These are phyloP conservation scores for Oryzias celebensis DNA, from an alignment of 2,113 vertebrate genomes.

Conservation along the genomic window DNA sequence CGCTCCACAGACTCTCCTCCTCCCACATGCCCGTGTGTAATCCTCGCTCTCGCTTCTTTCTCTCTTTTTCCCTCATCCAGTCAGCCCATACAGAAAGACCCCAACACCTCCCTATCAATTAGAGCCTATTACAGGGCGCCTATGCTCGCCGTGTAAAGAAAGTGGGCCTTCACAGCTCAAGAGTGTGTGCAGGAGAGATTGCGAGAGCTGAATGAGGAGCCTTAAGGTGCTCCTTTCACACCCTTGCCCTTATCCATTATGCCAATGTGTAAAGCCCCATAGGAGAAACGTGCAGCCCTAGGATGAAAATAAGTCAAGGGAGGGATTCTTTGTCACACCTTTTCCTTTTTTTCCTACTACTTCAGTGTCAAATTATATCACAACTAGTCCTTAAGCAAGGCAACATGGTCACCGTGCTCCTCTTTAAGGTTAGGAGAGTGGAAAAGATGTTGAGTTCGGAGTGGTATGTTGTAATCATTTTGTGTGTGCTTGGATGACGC, in stretches of 20 bases:
- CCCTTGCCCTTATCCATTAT: constrained; percentile 75
- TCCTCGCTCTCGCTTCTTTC: constrained; percentile 61
- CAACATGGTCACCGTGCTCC: constrained; percentile 64
- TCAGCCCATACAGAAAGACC: constrained; percentile 90
- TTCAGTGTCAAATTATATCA: constrained; percentile 77
- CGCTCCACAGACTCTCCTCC: constrained; percentile 80
- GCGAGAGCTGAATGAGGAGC: constrained; percentile 74
- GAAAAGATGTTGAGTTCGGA: constrained; percentile 28
- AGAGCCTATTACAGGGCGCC: constrained; percentile 96
- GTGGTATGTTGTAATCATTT: constrained; percentile 25
- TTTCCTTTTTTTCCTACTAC: constrained; percentile 50
- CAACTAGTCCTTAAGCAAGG: constrained; percentile 64
- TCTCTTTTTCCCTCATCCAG: constrained; percentile 73
- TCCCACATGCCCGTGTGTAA: constrained; percentile 61
- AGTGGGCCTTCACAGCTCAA: constrained; percentile 89
- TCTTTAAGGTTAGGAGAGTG: constrained; percentile 24
- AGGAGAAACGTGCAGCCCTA: constrained; percentile 60
- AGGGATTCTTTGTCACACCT: constrained; percentile 69
- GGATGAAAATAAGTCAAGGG: constrained; percentile 71
- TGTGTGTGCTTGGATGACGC: constrained; percentile 12
- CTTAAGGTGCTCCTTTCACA: constrained; percentile 81
- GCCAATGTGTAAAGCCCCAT: constrained; percentile 65
- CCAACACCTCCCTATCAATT: constrained; percentile 98
- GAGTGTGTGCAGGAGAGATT: constrained; percentile 82
- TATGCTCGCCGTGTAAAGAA: constrained; percentile 85